Evolutionary conservation across 2,888 invertebrate genomes (phyloP).

Genomic region (Hanleya hanleyi): DNA sequence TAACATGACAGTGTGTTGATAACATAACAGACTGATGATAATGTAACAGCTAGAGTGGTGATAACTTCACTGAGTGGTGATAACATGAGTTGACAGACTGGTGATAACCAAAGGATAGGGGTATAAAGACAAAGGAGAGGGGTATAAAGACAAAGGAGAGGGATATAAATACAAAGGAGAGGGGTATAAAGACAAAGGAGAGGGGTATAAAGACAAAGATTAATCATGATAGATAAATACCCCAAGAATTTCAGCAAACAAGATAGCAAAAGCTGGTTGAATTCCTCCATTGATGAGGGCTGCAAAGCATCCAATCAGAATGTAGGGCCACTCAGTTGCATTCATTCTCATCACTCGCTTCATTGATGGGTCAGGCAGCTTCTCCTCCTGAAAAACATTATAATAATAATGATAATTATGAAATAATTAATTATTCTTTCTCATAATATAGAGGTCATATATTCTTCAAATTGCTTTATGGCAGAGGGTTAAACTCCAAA

Average conservation of each 20-base stretch:
- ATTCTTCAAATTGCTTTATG: no score
- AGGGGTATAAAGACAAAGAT: not conserved
- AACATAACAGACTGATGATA: no score
- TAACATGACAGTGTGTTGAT: no score
- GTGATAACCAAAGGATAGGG: not conserved
- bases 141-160: not conserved
- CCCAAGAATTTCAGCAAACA: conserved; percentile 73
- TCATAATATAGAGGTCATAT: no score
- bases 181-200: not conserved
- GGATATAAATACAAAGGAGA: not conserved
- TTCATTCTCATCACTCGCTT: conserved; percentile 70
- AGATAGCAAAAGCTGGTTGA: conserved; percentile 75
- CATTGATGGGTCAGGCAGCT: conserved; percentile 45
- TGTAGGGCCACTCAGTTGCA: conserved; percentile 71
- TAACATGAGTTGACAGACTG: no score
- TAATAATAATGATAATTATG: no score
- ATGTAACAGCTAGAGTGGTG: no score
- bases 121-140: not conserved
- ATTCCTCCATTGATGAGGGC: conserved; percentile 72
- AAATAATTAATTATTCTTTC: no score
- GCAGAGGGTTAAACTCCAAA: no score
- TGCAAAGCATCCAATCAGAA: conserved; percentile 70
- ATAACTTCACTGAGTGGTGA: no score
- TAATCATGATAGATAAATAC: conserved; percentile 49
- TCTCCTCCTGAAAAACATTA: conserved; percentile 43